phyloP scores from a whole-genome alignment of 2,797 vertebrate genomes.

The Knipowitschia caucasica region DNA sequence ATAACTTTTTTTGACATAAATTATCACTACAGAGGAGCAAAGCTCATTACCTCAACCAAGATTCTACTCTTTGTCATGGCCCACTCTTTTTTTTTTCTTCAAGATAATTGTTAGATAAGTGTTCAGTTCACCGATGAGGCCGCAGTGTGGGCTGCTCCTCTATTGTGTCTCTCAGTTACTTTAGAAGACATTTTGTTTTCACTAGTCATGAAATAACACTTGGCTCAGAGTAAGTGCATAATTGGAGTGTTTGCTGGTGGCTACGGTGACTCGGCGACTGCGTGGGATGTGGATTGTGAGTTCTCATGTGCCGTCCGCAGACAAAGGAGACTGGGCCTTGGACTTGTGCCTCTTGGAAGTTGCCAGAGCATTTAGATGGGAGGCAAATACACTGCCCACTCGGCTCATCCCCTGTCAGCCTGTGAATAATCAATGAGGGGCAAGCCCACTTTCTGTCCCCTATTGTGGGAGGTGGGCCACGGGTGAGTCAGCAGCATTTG shows the following conservation, averaged over 20 bases:
- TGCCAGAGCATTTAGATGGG: slow-evolving; percentile 45
- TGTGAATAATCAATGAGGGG: slow-evolving; percentile 53
- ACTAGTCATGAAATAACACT: slow-evolving; percentile 14
- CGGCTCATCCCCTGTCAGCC: slow-evolving; percentile 32
- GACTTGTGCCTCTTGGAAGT: slow-evolving; percentile 41
- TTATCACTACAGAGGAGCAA: too few relatives aligned
- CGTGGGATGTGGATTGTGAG: slow-evolving; percentile 47
- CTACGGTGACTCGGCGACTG: slow-evolving; percentile 29
- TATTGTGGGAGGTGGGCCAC: slow-evolving; percentile 50
- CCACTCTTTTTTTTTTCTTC: not conserved
- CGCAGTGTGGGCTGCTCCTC: not conserved
- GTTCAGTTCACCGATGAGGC: not conserved
- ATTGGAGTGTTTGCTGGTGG: slow-evolving; percentile 44
- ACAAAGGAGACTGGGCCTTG: slow-evolving; percentile 50
- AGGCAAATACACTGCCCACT: slow-evolving; percentile 55
- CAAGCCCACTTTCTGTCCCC: slow-evolving; percentile 50
- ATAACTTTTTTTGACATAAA: too few relatives aligned
- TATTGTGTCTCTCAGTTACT: slow-evolving; percentile 1
- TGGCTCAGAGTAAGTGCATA: slow-evolving; percentile 27
- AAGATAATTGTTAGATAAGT: not conserved
- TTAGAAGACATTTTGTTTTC: slow-evolving; percentile 14
- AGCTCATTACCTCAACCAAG: too few relatives aligned
- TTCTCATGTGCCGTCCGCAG: slow-evolving; percentile 39
- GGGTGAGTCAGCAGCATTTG: slow-evolving; percentile 53
- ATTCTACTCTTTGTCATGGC: too few relatives aligned